A percentile compares a stretch with the other conserved stretches of the same genome.
phyloP scores from a whole-genome alignment of 2,113 vertebrate species.

The Brienomyrus longianalis region DNA sequence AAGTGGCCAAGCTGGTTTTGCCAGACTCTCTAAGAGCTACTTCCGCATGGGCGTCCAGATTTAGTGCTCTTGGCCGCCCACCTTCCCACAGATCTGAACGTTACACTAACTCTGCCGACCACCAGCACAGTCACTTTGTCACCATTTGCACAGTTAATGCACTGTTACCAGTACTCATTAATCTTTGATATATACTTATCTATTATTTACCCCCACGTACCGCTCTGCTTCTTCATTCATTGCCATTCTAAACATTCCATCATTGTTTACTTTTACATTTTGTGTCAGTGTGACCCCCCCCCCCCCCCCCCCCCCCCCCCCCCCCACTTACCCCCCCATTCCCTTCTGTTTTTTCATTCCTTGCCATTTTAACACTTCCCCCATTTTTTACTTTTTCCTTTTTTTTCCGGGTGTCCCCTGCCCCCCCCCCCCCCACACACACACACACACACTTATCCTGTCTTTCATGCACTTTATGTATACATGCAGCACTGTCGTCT shows the following conservation, averaged over 20 bases:
- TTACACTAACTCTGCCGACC: background rate
- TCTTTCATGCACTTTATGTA: background rate
- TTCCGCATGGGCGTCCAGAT: background rate
- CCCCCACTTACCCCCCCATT: too few species aligned
- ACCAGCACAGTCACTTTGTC: background rate
- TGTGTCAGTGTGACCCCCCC: background rate
- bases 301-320: background rate
- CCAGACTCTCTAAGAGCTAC: background rate
- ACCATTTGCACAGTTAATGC: background rate
- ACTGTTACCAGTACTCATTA: background rate
- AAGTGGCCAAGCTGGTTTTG: background rate
- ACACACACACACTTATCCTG: background rate
- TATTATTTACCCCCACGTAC: background rate
- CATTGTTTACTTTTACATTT: background rate
- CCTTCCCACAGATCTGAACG: background rate
- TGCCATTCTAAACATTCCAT: background rate
- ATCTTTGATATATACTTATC: background rate
- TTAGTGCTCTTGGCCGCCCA: background rate
- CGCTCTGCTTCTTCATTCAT: background rate
- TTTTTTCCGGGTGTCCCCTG: too few species aligned
- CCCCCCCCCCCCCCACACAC: background rate
- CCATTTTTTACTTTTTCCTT: too few species aligned
- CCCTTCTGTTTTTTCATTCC: too few species aligned
- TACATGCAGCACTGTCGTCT: background rate
- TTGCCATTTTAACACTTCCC: too few species aligned